Evolutionary conservation across 2,888 invertebrate genomes (phyloP).

Genomic region (Acronicta aceris): DNA sequence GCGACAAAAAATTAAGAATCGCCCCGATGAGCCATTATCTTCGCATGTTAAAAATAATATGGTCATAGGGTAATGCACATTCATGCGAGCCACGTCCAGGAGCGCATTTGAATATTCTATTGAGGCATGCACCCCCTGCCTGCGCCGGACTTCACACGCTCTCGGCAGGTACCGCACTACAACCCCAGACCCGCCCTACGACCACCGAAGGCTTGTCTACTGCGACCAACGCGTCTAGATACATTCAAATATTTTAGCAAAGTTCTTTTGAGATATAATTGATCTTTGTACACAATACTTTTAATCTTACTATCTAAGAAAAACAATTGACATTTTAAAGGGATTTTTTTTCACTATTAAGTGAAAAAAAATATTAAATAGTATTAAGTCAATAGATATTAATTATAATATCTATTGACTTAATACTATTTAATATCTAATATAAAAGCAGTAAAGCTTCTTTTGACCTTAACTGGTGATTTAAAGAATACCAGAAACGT

Average conservation of each 20-base stretch:
- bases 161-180: constrained; percentile 68
- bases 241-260: constrained; percentile 7
- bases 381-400: too few species aligned
- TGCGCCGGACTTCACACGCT: constrained; percentile 89
- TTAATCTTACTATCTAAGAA: not conserved
- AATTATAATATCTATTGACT: too few species aligned
- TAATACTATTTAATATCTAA: not conserved
- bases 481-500: not conserved
- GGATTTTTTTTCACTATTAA: too few species aligned
- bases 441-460: not conserved
- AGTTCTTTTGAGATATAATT: not conserved
- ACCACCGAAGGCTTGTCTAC: constrained; percentile 50
- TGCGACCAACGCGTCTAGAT: constrained; percentile 54
- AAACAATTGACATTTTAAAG: not conserved
- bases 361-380: too few species aligned
- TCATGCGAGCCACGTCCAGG: constrained; percentile 87
- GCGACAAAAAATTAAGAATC: constrained; percentile 88
- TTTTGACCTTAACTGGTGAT: not conserved
- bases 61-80: constrained; percentile 88
- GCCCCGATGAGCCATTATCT: constrained; percentile 89
- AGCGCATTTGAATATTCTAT: constrained; percentile 87
- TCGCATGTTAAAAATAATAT: constrained; percentile 88
- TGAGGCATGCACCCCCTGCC: constrained; percentile 76
- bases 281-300: not conserved
- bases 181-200: constrained; percentile 57